phyloP scores from a whole-genome alignment of 2,797 vertebrate genomes.

The Pseudocheirus occidentalis region DNA sequence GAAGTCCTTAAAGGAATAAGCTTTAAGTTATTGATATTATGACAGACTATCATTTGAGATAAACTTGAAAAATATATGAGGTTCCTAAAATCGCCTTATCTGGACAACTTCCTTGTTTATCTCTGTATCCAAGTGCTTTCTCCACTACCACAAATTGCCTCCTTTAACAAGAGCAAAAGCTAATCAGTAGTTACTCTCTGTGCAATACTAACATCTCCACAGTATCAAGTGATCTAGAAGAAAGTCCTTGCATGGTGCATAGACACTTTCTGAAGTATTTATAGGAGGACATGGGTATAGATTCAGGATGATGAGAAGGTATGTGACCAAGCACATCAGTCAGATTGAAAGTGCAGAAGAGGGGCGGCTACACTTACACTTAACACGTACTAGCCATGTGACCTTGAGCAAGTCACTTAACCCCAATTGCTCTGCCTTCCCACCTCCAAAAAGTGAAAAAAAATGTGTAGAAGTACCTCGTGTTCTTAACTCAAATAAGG shows the following conservation, averaged over 20 bases:
- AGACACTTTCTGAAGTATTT: neutral
- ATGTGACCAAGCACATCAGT: neutral
- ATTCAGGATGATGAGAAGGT: neutral
- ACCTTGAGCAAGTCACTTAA: too few species aligned
- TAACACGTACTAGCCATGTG: too few species aligned
- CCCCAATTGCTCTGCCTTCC: too few species aligned
- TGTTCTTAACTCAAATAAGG: neutral
- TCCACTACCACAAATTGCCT: neutral
- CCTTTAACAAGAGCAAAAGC: neutral
- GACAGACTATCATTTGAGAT: neutral
- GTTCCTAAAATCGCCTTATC: neutral
- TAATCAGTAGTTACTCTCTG: neutral
- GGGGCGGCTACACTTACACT: too few species aligned
- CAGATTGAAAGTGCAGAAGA: neutral
- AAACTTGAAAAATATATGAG: neutral
- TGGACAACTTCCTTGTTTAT: neutral
- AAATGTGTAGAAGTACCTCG: neutral
- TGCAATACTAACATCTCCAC: neutral
- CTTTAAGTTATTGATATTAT: neutral
- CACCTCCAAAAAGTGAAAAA: too few species aligned
- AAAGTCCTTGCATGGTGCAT: neutral
- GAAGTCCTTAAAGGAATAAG: neutral
- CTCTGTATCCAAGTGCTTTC: neutral
- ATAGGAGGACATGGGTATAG: neutral
- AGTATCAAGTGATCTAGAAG: neutral